Evolutionary conservation across 2,797 vertebrate genomes (phyloP), one percentile per base, ranked within the genome.

Genomic region (Sebastes hubbsi): DNA sequence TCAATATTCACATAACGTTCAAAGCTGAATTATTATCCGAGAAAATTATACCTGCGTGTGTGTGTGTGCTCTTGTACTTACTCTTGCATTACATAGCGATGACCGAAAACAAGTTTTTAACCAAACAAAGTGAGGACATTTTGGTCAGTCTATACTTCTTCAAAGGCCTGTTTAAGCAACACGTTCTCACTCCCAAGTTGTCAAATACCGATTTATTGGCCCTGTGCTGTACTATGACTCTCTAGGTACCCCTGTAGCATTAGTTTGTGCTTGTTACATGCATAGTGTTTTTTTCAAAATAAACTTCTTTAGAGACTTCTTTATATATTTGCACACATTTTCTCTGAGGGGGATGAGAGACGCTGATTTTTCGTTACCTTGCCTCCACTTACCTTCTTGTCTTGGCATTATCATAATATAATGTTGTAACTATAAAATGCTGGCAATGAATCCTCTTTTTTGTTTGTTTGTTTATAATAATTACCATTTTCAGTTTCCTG

Each of bases 281-380:
- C 46, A 20, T 20, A 20, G 18, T 8, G 46, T 49, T 20, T 20
- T 46, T 49, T 49, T 18, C 46, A 49, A 49, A 49, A 49, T 49
- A 49, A 49, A 49, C 46, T 2, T 49, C 42, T 52, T 52, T 52
- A n/a, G 20, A 52, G 18, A 52, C 8, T 2, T n/a, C 3, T 3
- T 16, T 2, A 18, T 46, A 46, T 46, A 62, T 83, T 68, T 82
- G 29, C 63, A 81, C 75, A 56, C 64, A 75, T 79, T 81, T 62
- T 30, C 46, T 71, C 25, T 71, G 20, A 36, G 20, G 27, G 2
- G 10, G 12, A n/a, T 36, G 36, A 36, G 25, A 61, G 36, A 61
- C 55, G 75, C 67, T 36, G 74, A 75, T 49, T 78, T 80, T 80
- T 49, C 24, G 2, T 70, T 69, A 54, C 59, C 27, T 76, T 58